Conservation (phyloP, 2,797 vertebrate genomes). For the Schizothorax lantsangensis region DNA sequence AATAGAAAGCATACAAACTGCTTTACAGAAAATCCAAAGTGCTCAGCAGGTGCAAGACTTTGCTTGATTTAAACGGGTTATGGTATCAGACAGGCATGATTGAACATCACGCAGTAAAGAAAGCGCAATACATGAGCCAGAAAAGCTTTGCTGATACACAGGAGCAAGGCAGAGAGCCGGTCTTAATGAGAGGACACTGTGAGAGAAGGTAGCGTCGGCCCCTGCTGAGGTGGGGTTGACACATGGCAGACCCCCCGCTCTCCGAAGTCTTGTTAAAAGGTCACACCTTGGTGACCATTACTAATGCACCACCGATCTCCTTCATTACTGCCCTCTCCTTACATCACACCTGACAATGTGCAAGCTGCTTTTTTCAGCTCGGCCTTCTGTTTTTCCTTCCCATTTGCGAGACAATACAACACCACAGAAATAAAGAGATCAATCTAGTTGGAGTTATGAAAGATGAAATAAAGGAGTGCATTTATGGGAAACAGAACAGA, state of each 20-base stretch:
- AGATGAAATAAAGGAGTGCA: slow-evolving; percentile 19
- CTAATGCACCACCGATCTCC: slow-evolving; percentile 70
- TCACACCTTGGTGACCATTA: slow-evolving; percentile 82
- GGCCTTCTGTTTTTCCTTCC: slow-evolving; percentile 53
- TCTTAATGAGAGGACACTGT: slow-evolving; percentile 73
- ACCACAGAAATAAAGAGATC: slow-evolving; percentile 58
- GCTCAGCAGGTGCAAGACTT: slow-evolving; percentile 14
- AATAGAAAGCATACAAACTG: not conserved
- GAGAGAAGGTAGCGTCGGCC: slow-evolving; percentile 67
- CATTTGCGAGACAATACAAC: slow-evolving; percentile 75
- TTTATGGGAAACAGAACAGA: slow-evolving; percentile 9
- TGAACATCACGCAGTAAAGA: slow-evolving; percentile 22
- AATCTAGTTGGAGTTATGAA: slow-evolving; percentile 14
- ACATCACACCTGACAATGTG: slow-evolving; percentile 78
- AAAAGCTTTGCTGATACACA: slow-evolving; percentile 22
- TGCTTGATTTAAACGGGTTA: slow-evolving; percentile 26
- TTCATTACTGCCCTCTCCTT: slow-evolving; percentile 80
- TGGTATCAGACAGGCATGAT: slow-evolving; percentile 22
- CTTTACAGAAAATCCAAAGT: not conserved
- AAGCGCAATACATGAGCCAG: not conserved
- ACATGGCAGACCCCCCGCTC: slow-evolving; percentile 78
- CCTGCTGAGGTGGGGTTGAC: slow-evolving; percentile 69
- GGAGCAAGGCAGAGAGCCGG: slow-evolving; percentile 35
- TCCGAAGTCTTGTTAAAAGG: slow-evolving; percentile 80
- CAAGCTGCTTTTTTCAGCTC: slow-evolving; percentile 63